Conservation (phyloP, 2,113 vertebrate genomes). For the Zosterops lateralis region DNA sequence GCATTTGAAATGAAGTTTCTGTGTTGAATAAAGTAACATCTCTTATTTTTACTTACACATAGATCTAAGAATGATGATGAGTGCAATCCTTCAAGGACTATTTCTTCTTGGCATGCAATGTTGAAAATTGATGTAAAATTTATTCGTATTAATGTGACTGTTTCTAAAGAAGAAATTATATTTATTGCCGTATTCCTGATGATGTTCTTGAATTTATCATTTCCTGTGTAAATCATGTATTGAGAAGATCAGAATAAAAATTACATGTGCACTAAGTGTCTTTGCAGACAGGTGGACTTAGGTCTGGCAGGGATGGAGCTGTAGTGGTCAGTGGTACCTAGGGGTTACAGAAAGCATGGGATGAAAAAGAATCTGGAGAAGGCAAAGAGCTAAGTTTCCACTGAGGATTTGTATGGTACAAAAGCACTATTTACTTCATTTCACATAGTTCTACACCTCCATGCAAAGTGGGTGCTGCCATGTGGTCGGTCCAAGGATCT, state of each 20-base stretch:
- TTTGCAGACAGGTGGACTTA: not conserved
- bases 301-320: not conserved
- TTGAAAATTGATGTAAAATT: not conserved
- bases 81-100: not conserved
- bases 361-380: not conserved
- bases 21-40: accelerated
- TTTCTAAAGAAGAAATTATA: not conserved
- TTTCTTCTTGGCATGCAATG: not conserved
- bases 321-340: not conserved
- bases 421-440: not conserved
- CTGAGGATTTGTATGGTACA: not conserved
- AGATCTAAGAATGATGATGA: not conserved
- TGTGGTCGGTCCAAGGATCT: not conserved
- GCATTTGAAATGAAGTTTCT: not conserved
- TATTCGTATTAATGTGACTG: not conserved
- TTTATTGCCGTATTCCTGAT: not conserved
- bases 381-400: not conserved
- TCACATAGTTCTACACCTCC: not conserved
- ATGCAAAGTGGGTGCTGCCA: not conserved
- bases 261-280: accelerated
- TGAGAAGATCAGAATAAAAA: not conserved
- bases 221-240: not conserved
- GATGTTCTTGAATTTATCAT: not conserved
- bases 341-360: not conserved
- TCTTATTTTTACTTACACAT: not conserved